These are phyloP conservation scores for Philotrypesis tridentata DNA, from an alignment of 1,140 invertebrate species.

Conservation along the genomic window DNA sequence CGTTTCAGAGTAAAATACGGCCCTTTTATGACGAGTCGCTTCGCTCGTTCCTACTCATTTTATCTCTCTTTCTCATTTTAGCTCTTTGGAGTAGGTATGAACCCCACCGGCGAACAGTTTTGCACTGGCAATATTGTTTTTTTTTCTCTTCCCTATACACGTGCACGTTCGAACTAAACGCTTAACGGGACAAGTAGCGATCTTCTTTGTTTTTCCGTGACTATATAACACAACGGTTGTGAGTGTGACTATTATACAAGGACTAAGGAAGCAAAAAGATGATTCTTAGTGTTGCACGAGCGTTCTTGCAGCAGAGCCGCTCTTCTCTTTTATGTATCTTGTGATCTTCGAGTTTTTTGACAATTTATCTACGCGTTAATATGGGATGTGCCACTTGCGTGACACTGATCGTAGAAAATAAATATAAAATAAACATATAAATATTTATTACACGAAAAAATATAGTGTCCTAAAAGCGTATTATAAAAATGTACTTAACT, in stretches of 20 bases:
- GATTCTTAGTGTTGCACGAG: conserved; percentile 15
- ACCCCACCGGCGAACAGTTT: neutral
- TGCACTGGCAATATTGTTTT: neutral
- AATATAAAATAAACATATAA: too few relatives aligned
- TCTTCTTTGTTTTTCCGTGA: conserved; percentile 23
- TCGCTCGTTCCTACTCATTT: conserved; percentile 48
- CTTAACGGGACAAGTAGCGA: conserved; percentile 38
- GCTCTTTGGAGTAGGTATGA: neutral
- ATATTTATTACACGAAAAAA: too few relatives aligned
- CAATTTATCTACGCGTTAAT: conserved; percentile 34
- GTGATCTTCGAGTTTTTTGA: conserved; percentile 36
- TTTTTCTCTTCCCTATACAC: conserved; percentile 13
- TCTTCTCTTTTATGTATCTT: conserved; percentile 8
- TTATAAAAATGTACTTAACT: too few relatives aligned
- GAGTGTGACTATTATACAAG: conserved; percentile 27
- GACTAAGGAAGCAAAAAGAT: conserved; percentile 25
- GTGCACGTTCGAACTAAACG: conserved; percentile 16
- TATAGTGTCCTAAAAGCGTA: too few relatives aligned
- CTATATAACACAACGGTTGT: neutral
- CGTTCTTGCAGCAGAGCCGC: neutral
- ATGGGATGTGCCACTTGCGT: neutral
- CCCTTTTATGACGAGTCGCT: conserved; percentile 58
- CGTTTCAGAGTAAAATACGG: conserved; percentile 60
- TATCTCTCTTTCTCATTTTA: conserved; percentile 47
- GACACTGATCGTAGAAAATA: neutral